phyloP scores from a whole-genome alignment of 1,140 invertebrate genomes.

The Apis mellifera region DNA sequence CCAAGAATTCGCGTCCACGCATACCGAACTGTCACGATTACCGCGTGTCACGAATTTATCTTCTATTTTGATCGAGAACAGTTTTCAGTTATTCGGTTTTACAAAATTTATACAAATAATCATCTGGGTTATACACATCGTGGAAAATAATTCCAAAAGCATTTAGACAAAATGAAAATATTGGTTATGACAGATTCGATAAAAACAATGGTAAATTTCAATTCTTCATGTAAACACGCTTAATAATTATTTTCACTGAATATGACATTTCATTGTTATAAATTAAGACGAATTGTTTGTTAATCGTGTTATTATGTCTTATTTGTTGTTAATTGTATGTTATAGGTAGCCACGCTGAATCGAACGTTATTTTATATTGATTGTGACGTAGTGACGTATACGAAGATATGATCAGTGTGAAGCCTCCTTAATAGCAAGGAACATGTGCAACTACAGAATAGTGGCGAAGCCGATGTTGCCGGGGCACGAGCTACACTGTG shows the following conservation, averaged over 20 bases:
- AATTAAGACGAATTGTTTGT: background rate
- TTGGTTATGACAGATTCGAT: background rate
- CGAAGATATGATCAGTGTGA: slow-evolving; percentile 26
- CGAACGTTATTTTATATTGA: background rate
- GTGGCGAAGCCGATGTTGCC: slow-evolving; percentile 39
- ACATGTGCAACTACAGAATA: slow-evolving; percentile 55
- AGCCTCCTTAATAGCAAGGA: slow-evolving; percentile 43
- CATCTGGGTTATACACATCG: background rate
- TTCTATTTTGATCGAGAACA: slow-evolving; percentile 25
- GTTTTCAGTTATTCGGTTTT: background rate
- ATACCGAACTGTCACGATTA: slow-evolving; percentile 45
- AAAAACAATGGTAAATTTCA: background rate
- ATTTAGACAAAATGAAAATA: background rate
- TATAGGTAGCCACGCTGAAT: slow-evolving; percentile 7
- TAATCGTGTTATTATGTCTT: background rate
- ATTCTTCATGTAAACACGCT: background rate
- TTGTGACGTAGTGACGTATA: background rate
- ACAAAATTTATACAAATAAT: background rate
- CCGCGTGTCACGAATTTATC: slow-evolving; percentile 41
- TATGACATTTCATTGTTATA: accelerated
- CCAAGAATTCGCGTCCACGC: slow-evolving; percentile 43
- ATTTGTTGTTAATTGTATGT: slow-evolving; percentile 2
- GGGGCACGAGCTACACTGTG: slow-evolving; percentile 40
- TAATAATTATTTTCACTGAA: background rate
- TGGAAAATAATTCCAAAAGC: background rate